phyloP scores from a whole-genome alignment of 35 echinoderm and acorn worm species.

The Hemicentrotus pulcherrimus region DNA sequence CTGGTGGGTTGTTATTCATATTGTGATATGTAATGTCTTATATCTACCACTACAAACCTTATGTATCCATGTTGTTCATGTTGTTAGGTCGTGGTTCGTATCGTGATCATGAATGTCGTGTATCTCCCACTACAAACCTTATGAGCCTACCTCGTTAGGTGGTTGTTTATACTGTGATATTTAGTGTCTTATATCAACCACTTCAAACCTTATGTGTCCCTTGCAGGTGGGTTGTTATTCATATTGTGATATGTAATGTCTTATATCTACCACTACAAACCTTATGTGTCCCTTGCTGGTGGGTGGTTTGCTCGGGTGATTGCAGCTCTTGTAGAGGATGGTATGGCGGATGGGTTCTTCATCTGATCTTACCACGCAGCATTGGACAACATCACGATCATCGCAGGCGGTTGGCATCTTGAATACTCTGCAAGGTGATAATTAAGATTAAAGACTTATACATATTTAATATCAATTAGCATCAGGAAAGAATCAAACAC shows the following conservation, averaged over 20 bases:
- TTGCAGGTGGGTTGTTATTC: conserved; percentile 57
- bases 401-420: conserved; percentile 92
- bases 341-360: conserved; percentile 81
- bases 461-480: no score
- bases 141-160: background rate
- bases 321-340: conserved; percentile 89
- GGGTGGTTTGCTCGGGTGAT: conserved; percentile 87
- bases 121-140: no score
- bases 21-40: no score
- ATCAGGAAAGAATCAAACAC: no score
- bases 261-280: conserved; percentile 35
- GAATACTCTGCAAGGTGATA: conserved; percentile 60
- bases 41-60: conserved; percentile 36
- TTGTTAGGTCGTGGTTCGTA: no score
- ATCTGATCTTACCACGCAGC: conserved; percentile 74
- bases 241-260: no score
- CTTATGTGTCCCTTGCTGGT: conserved; percentile 76
- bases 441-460: no score
- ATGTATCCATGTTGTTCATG: conserved; percentile 64
- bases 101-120: no score
- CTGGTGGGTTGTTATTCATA: conserved; percentile 49
- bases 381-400: conserved; percentile 81
- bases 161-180: background rate
- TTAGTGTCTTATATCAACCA: background rate
- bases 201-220: conserved; percentile 71